phyloP scores from a whole-genome alignment of 2,797 vertebrate species.

The Amniataba percoides region DNA sequence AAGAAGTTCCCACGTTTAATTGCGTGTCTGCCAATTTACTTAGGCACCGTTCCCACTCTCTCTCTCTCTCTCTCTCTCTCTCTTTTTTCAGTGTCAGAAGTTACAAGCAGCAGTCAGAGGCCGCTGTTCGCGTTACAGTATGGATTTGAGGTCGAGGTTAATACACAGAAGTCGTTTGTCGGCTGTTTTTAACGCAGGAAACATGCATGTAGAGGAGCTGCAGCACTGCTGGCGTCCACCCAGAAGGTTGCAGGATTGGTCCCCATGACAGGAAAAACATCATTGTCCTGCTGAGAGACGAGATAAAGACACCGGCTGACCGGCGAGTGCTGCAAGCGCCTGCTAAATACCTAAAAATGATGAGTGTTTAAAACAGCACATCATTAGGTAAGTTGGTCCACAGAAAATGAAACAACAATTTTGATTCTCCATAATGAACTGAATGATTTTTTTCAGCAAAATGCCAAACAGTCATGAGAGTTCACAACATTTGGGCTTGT shows the following conservation, averaged over 20 bases:
- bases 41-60: slow-evolving; percentile 15
- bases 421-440: not conserved
- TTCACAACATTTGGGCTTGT: not conserved
- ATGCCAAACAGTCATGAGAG: not conserved
- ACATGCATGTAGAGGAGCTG: slow-evolving; percentile 23
- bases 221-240: slow-evolving; percentile 18
- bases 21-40: slow-evolving; percentile 45
- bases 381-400: not conserved
- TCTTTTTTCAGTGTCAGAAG: slow-evolving; percentile 17
- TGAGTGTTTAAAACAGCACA: not conserved
- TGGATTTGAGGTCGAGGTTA: slow-evolving; percentile 34
- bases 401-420: not conserved
- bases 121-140: slow-evolving; percentile 5
- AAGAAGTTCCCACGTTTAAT: slow-evolving; percentile 63
- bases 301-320: slow-evolving; percentile 26
- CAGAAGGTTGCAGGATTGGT: slow-evolving; percentile 34
- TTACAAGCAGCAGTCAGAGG: slow-evolving; percentile 22
- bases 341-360: not conserved
- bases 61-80: slow-evolving; percentile 17
- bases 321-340: not conserved
- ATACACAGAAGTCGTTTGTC: slow-evolving; percentile 28
- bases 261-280: slow-evolving; percentile 13
- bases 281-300: slow-evolving; percentile 16
- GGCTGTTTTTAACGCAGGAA: slow-evolving; percentile 35
- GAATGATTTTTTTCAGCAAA: not conserved